Evolutionary conservation across 1,140 invertebrate genomes (phyloP).

Genomic region (Panagrolaimus sp.): DNA sequence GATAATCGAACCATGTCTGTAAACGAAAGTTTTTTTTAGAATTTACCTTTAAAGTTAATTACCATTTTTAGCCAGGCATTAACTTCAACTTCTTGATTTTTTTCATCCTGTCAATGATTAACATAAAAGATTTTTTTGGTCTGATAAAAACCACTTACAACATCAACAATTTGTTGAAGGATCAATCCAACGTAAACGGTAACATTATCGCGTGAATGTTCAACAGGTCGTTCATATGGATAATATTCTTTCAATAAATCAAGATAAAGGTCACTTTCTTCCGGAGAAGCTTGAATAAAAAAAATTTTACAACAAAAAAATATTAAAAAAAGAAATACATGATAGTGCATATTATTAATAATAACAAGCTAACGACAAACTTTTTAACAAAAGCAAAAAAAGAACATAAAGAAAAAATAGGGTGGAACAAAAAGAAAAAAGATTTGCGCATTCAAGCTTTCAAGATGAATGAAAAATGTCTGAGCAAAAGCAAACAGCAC

Average conservation of each 20-base stretch:
- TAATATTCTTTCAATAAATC: background rate
- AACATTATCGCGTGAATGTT: background rate
- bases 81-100: constrained; percentile 19
- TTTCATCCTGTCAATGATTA: constrained; percentile 2
- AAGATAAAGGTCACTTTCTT: constrained; percentile 9
- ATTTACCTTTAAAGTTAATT: background rate
- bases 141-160: constrained; percentile 10
- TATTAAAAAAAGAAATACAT: background rate
- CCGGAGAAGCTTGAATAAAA: background rate
- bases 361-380: no score
- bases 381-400: no score
- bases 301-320: background rate
- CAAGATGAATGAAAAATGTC: no score
- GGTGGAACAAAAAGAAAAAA: no score
- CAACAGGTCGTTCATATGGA: constrained; percentile 2
- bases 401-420: no score
- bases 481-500: no score
- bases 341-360: no score
- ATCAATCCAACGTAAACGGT: background rate
- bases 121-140: background rate
- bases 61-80: constrained; percentile 8
- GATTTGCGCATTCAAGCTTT: no score
- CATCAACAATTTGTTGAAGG: constrained; percentile 18
- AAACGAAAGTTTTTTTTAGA: background rate
- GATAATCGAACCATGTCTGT: constrained; percentile 10